These are phyloP conservation scores for Chaetodon auriga DNA, from an alignment of 2,113 vertebrate species.

Conservation along the genomic window DNA sequence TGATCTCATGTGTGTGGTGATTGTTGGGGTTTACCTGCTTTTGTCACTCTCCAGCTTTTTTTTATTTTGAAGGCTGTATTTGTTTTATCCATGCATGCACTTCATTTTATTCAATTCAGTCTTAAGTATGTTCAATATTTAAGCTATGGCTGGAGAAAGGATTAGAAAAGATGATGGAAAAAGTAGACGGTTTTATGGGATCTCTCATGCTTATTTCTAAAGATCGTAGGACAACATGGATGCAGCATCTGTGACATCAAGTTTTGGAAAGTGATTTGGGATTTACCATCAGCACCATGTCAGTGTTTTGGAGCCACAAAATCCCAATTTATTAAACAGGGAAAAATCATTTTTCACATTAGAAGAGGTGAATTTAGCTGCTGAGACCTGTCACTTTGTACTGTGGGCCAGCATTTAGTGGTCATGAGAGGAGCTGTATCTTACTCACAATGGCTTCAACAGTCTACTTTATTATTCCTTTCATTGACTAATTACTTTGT, in stretches of 20 bases:
- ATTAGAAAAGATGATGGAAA: background rate
- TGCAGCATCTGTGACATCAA: too few relatives aligned
- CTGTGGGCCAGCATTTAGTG: background rate
- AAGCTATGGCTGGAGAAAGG: background rate
- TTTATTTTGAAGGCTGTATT: background rate
- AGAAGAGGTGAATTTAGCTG: background rate
- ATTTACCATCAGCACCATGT: too few relatives aligned
- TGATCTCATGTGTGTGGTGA: background rate
- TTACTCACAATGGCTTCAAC: too few relatives aligned
- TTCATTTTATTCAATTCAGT: background rate
- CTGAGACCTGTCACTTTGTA: background rate
- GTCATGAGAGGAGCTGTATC: background rate
- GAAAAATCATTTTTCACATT: background rate
- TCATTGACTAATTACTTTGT: background rate
- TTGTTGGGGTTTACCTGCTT: background rate
- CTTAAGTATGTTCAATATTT: background rate
- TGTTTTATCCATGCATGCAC: background rate
- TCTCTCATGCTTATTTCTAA: background rate
- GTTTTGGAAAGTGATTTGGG: too few relatives aligned
- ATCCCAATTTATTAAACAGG: too few relatives aligned
- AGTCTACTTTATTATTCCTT: too few relatives aligned
- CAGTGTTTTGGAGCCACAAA: too few relatives aligned
- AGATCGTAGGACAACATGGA: background rate
- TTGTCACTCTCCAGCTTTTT: background rate
- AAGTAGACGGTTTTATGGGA: background rate